These are phyloP conservation scores for Sebastes miniatus DNA, from an alignment of 2,797 vertebrate genomes.

Conservation along the genomic window DNA sequence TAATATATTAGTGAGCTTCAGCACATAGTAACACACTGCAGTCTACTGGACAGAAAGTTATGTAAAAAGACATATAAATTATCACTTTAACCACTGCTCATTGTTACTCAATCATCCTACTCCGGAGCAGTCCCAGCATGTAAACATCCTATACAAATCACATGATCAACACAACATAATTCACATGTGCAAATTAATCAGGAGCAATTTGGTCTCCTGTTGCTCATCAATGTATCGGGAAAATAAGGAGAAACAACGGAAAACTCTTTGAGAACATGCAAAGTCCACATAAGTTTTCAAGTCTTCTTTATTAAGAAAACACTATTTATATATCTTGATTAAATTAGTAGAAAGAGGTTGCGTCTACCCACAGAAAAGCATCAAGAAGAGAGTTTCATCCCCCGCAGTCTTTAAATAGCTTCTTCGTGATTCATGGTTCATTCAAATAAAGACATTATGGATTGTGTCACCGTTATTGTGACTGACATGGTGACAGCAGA, in stretches of 20 bases:
- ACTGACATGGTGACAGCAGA: conserved; percentile 63
- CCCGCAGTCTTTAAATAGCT: conserved; percentile 60
- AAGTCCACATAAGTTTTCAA: neutral
- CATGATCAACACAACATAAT: neutral
- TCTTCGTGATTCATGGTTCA: conserved; percentile 51
- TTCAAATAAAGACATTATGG: conserved; percentile 33
- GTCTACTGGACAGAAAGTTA: neutral
- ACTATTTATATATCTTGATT: conserved; percentile 7
- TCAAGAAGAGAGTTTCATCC: conserved; percentile 35
- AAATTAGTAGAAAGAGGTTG: conserved; percentile 17
- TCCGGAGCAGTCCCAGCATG: neutral
- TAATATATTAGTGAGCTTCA: neutral
- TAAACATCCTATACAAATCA: neutral
- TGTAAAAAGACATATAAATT: neutral
- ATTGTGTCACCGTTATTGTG: conserved; percentile 36
- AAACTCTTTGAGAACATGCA: neutral
- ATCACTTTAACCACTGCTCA: neutral
- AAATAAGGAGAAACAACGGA: too few relatives aligned
- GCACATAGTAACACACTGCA: neutral
- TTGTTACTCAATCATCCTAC: neutral
- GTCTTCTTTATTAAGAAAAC: neutral
- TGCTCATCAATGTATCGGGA: neutral
- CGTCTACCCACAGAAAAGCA: conserved; percentile 18
- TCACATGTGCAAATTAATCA: neutral
- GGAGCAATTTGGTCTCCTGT: neutral